Conservation (phyloP, 2,888 invertebrate genomes). For the Epinotia nisella region DNA sequence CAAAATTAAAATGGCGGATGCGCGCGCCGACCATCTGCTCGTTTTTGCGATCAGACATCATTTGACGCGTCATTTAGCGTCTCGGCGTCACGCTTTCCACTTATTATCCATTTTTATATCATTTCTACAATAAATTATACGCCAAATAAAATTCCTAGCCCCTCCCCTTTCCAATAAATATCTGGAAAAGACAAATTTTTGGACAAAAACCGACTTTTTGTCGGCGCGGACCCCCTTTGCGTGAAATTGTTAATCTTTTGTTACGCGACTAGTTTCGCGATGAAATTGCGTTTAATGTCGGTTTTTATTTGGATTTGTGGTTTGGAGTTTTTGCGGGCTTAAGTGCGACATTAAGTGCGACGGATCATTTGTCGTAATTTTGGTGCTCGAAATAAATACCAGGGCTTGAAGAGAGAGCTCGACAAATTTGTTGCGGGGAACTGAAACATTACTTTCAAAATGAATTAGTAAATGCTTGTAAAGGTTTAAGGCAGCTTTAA, state of each 20-base stretch:
- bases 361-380: constrained; percentile 41
- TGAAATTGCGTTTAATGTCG: constrained; percentile 58
- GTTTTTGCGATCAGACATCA: constrained; percentile 55
- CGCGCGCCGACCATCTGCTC: constrained; percentile 71
- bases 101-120: constrained; percentile 78
- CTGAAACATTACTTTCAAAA: not conserved
- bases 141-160: constrained; percentile 77
- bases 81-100: constrained; percentile 75
- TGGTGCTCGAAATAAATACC: constrained; percentile 30
- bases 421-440: not conserved
- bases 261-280: constrained; percentile 52
- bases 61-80: constrained; percentile 75
- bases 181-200: constrained; percentile 49
- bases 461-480: not conserved
- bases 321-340: constrained; percentile 37
- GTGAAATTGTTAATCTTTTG: constrained; percentile 62
- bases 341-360: constrained; percentile 42
- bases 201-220: constrained; percentile 46
- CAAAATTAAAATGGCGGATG: constrained; percentile 42
- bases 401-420: constrained; percentile 12
- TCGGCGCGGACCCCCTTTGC: constrained; percentile 55
- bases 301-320: constrained; percentile 60
- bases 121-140: constrained; percentile 77
- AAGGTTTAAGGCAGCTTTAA: no score
- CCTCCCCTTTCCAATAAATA: constrained; percentile 68